These are phyloP conservation scores for Vanacampus margaritifer DNA, from an alignment of 2,113 vertebrate genomes.

Conservation along the genomic window DNA sequence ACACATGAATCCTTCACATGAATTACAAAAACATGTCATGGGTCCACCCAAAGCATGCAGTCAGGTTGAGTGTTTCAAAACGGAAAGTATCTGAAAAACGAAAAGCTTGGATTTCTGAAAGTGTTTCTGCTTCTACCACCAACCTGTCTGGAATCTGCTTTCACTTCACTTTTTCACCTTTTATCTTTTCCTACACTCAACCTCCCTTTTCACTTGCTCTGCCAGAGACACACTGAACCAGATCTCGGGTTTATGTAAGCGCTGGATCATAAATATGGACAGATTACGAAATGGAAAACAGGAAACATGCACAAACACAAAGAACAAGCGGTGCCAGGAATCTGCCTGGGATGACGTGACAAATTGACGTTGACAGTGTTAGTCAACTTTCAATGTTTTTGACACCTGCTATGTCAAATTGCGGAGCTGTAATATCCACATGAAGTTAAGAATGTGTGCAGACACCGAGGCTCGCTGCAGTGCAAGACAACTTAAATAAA, in stretches of 20 bases:
- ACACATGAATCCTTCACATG: not conserved
- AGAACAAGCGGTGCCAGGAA: conserved; percentile 11
- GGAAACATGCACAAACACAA: conserved; percentile 30
- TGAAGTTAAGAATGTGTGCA: not conserved
- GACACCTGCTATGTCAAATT: conserved; percentile 11
- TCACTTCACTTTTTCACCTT: conserved; percentile 23
- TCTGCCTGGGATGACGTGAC: conserved; percentile 16
- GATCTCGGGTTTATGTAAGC: conserved; percentile 65
- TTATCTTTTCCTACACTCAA: not conserved
- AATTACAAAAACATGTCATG: not conserved
- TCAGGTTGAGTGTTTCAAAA: not conserved
- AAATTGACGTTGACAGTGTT: conserved; percentile 12
- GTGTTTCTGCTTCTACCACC: not conserved
- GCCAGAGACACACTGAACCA: conserved; percentile 59
- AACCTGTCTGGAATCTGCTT: conserved; percentile 3
- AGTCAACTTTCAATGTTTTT: conserved; percentile 8
- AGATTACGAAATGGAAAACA: conserved; percentile 58
- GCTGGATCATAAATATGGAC: conserved; percentile 60
- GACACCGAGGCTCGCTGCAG: not conserved
- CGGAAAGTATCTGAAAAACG: not conserved
- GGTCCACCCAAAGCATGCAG: not conserved
- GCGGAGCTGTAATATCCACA: not conserved
- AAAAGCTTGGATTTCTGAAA: not conserved
- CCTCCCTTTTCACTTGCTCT: conserved; percentile 23
- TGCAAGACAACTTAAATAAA: conserved; percentile 52